Evolutionary conservation across 2,797 vertebrate species (phyloP), one percentile per base, ranked within the genome.

Genomic region (Cheirogaleus major): DNA sequence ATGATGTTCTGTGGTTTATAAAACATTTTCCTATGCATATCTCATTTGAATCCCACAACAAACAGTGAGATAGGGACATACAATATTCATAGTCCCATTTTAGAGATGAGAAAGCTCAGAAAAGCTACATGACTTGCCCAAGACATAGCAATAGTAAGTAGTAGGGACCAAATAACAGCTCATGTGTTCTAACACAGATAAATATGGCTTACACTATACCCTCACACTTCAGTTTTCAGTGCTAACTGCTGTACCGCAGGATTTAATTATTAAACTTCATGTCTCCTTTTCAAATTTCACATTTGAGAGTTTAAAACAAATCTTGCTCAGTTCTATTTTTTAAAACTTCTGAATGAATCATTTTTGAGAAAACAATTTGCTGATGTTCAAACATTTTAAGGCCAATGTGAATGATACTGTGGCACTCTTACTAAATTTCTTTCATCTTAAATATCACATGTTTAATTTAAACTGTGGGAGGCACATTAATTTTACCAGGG

Each of bases 401-500:
- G 89, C 92, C 89, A 95, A 88, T 97, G 73, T 95, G 97, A 90
- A 85, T 10, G 27, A 52, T 88, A 97, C 86, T 84, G n/a, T 97
- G 88, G 84, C 95, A 35, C 95, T 75, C 89, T 93, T 95, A 43
- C 85, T 91, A 78, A 95, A 95, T 95, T 96, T 98, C 89, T 97
- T 97, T 94, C 92, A 76, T 97, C 98, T 97, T 98, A 76, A 98
- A 67, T 98, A 93, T 98, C 97, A 95, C 97, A 89, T 98, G 96
- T 98, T 98, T 98, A 85, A 98, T 98, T 98, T 98, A 97, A 98
- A 98, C 97, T 96, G 23, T 95, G 82, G 95, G 97, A 97, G 97
- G 95, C 97, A 98, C 98, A 92, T 98, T 98, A 98, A 98, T 98
- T 99, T 99, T 98, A 98, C 98, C 97, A 98, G 98, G 98, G 98